Percentiles rank a stretch among this genome's conserved stretches.
Evolutionary conservation across 2,797 vertebrate genomes (phyloP).

Genomic region (Hemibagrus guttatus): DNA sequence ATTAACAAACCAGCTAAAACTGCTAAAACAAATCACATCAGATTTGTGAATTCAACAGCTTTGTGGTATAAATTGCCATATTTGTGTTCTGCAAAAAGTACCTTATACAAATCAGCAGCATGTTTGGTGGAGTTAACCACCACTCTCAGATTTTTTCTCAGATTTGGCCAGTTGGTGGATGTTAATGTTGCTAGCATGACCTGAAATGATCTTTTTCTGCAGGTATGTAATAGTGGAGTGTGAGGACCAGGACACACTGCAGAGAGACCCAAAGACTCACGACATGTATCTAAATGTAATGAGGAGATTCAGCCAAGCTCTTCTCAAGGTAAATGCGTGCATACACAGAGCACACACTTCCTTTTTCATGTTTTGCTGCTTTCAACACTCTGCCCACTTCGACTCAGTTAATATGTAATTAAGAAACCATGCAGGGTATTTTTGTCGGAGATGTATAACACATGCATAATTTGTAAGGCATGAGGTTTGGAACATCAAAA

Average conservation of each 20-base stretch:
- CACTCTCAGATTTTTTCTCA: not conserved
- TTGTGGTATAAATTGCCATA: not conserved
- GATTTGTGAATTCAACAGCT: not conserved
- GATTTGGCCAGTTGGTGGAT: not conserved
- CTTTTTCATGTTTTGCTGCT: not conserved
- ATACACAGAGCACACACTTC: not conserved
- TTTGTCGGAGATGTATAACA: not conserved
- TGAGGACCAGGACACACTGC: slow-evolving; percentile 96
- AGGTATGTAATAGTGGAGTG: slow-evolving; percentile 99
- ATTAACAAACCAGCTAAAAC: not conserved
- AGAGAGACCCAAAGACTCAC: slow-evolving; percentile 94
- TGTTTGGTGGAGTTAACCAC: not conserved
- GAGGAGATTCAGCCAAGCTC: slow-evolving; percentile 94
- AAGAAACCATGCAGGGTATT: not conserved
- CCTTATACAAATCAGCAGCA: not conserved
- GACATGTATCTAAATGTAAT: slow-evolving; percentile 99
- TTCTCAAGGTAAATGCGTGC: slow-evolving; percentile 83
- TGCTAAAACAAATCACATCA: not conserved
- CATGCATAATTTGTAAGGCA: not conserved
- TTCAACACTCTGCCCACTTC: not conserved
- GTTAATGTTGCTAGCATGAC: not conserved
- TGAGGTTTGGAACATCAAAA: not conserved
- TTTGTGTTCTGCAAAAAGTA: not conserved
- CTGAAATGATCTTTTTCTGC: slow-evolving; percentile 19
- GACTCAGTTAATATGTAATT: too few species aligned